Conservation (phyloP, 2,797 vertebrate genomes). For the Tachyglossus aculeatus region DNA sequence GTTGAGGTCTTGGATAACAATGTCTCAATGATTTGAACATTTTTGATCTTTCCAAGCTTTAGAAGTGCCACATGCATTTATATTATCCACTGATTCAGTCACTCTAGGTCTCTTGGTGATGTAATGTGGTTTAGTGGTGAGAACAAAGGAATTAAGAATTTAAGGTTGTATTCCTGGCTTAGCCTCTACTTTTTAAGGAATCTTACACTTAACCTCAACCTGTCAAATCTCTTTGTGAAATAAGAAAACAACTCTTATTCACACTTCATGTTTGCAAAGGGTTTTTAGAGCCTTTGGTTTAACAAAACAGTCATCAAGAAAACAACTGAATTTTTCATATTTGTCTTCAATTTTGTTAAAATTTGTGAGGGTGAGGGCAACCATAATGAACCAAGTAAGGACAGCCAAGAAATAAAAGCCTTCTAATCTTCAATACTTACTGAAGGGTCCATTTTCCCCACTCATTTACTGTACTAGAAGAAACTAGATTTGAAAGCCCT, state of each 20-base stretch:
- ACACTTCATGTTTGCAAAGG: not conserved
- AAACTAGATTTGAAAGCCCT: constrained; percentile 31
- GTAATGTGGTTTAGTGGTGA: not conserved
- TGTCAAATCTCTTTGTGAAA: not conserved
- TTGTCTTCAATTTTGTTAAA: constrained; percentile 5
- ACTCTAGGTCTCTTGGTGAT: not conserved
- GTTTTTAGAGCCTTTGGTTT: not conserved
- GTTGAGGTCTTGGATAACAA: not conserved
- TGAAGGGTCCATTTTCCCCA: not conserved
- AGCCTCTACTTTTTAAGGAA: constrained; percentile 4
- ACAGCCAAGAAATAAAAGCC: constrained; percentile 25
- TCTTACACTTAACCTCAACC: constrained; percentile 5
- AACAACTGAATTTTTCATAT: constrained; percentile 11
- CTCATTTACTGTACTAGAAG: constrained; percentile 11
- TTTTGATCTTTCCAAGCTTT: not conserved
- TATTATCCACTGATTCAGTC: not conserved
- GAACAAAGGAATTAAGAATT: constrained; percentile 4
- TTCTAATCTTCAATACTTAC: too few relatives aligned
- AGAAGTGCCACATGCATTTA: constrained; percentile 4
- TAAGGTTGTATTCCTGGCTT: not conserved
- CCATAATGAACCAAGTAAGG: not conserved
- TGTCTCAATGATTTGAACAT: constrained; percentile 1
- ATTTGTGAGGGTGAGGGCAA: not conserved
- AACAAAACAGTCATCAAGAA: not conserved
- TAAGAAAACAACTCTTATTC: not conserved